Conservation (phyloP, 2,888 invertebrate genomes). For the Drosophila borborema region DNA sequence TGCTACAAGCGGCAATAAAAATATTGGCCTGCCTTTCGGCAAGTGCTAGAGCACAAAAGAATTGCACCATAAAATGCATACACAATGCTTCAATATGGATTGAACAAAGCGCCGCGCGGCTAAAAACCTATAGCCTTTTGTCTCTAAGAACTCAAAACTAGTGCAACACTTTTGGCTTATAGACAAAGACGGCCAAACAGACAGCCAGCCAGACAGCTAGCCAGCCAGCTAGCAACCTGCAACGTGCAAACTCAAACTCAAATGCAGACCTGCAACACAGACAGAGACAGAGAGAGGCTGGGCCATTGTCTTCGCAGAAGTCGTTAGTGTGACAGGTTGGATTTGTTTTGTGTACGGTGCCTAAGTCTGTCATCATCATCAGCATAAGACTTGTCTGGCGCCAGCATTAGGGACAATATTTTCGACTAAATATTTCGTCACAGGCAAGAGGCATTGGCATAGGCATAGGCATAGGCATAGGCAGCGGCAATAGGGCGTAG, state of each 20-base stretch:
- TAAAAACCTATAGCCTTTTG: constrained; percentile 62
- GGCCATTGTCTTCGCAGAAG: constrained; percentile 82
- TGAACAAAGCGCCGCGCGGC: constrained; percentile 67
- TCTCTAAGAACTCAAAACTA: constrained; percentile 70
- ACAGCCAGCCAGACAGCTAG: constrained; percentile 7
- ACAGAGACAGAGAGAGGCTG: constrained; percentile 23
- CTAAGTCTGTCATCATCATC: constrained; percentile 82
- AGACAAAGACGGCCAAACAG: constrained; percentile 61
- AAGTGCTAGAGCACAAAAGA: constrained; percentile 70
- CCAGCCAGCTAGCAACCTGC: constrained; percentile 28
- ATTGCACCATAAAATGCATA: constrained; percentile 76
- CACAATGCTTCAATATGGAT: constrained; percentile 19
- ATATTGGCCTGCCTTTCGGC: constrained; percentile 77
- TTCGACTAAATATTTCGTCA: constrained; percentile 83
- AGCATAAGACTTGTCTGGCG: constrained; percentile 84
- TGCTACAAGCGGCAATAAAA: constrained; percentile 71
- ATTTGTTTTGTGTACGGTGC: constrained; percentile 81
- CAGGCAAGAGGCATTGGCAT: constrained; percentile 54
- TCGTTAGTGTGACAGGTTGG: constrained; percentile 84
- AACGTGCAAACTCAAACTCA: constrained; percentile 26
- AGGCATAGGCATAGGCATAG: constrained; percentile 50
- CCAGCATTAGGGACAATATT: constrained; percentile 84
- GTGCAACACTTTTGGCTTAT: constrained; percentile 82
- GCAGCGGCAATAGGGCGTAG: neutral
- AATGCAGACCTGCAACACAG: constrained; percentile 2